Evolutionary conservation across 1,140 invertebrate species (phyloP), one percentile per base, ranked within the genome.

Genomic region (Brachionus plicatilis): DNA sequence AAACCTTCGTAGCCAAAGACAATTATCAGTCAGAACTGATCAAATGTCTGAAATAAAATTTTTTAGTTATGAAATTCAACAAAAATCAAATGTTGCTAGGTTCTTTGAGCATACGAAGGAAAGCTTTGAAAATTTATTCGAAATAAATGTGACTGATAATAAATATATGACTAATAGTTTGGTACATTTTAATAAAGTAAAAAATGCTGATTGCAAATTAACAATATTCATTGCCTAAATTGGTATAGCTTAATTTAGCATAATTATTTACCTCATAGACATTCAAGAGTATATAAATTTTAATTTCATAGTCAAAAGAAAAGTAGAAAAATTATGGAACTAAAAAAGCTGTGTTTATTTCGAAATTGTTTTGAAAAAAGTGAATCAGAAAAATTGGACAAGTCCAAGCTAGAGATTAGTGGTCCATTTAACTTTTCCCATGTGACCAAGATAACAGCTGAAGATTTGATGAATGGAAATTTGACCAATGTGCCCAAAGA

Each of bases 391-490:
- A 72, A 72, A 12, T 20, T 2, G 3, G 33, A 72, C 2, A 68
- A 68, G 24, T 41, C 66, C 27, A 68, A 68, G 33, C 20, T 72
- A n/a, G 68, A 41, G 7, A 72, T 72, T 17, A 17, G 68, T 20
- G 37, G 17, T 41, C 68, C 68, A 5, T 41, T 72, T 9, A 72
- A 72, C 43, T 72, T 72, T 45, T 43, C 33, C 4, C 68, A 72
- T 43, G 68, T 72, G 11, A 72, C 37, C 2, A 72, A 72, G 43
- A 72, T 72, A 43, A 72, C 68, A 45, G 68, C 37, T 20, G 68
- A 72, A 20, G 68, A 72, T 7, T n/a, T 72, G 14, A 72, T 72
- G 68, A 72, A 72, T 72, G 68, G 68, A 43, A 72, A 72, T 17
- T 43, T 43, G 17, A 20, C 14, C 3, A 72, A 72, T 72, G 68